phyloP scores from a whole-genome alignment of 2,113 vertebrate genomes.

The Paedocypris sp. region DNA sequence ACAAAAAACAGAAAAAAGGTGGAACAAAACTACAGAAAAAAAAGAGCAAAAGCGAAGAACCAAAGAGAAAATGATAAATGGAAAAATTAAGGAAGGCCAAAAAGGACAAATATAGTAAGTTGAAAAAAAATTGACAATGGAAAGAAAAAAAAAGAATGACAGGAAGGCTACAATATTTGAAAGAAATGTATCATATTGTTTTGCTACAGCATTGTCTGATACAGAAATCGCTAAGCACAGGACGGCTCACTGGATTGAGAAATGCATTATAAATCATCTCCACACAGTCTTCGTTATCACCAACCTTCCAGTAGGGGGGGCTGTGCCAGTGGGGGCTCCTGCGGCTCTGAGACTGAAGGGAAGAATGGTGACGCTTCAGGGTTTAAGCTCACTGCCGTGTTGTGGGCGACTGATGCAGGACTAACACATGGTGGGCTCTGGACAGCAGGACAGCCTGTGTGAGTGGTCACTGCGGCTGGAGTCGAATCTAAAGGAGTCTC shows the following conservation, averaged over 20 bases:
- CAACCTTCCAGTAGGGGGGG: slow-evolving; percentile 65
- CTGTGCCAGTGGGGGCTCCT: slow-evolving; percentile 55
- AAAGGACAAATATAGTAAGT: neutral
- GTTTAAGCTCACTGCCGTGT: slow-evolving; percentile 39
- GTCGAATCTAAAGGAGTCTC: slow-evolving; percentile 48
- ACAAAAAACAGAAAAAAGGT: neutral
- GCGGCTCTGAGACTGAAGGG: slow-evolving; percentile 55
- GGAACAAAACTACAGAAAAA: neutral
- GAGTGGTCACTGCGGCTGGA: slow-evolving; percentile 44
- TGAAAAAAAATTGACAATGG: too few species aligned
- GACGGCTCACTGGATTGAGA: slow-evolving; percentile 31
- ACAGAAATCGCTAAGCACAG: slow-evolving; percentile 25
- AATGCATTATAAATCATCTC: slow-evolving; percentile 36
- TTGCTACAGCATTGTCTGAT: slow-evolving; percentile 6
- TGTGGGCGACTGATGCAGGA: neutral
- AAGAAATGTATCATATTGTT: neutral
- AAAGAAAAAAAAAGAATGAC: neutral
- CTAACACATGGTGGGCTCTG: slow-evolving; percentile 21
- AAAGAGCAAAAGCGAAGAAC: neutral
- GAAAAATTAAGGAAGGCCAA: neutral
- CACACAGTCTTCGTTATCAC: slow-evolving; percentile 54
- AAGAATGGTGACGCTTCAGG: slow-evolving; percentile 50
- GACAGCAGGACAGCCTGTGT: slow-evolving; percentile 24
- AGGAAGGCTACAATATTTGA: neutral
- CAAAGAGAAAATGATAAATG: neutral